These are phyloP conservation scores for Metacarcinus magister DNA, from an alignment of 2,888 invertebrate genomes.

Conservation along the genomic window DNA sequence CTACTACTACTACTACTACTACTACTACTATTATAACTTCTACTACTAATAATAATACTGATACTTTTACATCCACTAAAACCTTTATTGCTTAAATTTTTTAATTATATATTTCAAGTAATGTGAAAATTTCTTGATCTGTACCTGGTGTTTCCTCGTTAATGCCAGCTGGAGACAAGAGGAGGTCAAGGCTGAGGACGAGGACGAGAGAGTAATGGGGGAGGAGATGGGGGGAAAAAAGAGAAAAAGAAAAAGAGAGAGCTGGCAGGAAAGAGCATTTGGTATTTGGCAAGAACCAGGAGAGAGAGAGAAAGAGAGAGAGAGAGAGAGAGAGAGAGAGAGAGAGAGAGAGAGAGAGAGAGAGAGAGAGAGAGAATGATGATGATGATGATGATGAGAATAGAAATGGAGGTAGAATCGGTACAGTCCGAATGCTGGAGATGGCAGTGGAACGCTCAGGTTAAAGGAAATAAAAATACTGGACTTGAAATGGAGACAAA, in stretches of 20 bases:
- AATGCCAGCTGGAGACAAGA: background rate
- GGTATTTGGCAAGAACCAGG: background rate
- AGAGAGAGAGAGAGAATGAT: too few relatives aligned
- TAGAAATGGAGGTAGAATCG: background rate
- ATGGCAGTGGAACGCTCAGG: background rate
- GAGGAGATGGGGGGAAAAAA: background rate
- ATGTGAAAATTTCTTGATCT: background rate
- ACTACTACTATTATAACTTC: background rate
- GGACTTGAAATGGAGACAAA: conserved; percentile 9
- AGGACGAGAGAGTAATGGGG: background rate
- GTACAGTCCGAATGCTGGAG: background rate
- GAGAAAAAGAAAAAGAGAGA: background rate
- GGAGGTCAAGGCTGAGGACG: background rate
- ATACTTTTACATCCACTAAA: background rate
- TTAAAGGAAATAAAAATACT: background rate
- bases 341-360: conserved; percentile 42
- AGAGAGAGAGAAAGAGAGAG: conserved; percentile 30
- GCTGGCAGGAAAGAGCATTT: background rate
- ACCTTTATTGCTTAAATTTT: background rate
- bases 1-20: background rate
- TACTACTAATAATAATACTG: too few relatives aligned
- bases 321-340: background rate
- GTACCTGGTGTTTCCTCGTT: background rate
- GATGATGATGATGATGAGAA: too few relatives aligned
- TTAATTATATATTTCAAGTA: background rate